Evolutionary conservation across 2,113 vertebrate genomes (phyloP).

Genomic region (Lepus timidus): DNA sequence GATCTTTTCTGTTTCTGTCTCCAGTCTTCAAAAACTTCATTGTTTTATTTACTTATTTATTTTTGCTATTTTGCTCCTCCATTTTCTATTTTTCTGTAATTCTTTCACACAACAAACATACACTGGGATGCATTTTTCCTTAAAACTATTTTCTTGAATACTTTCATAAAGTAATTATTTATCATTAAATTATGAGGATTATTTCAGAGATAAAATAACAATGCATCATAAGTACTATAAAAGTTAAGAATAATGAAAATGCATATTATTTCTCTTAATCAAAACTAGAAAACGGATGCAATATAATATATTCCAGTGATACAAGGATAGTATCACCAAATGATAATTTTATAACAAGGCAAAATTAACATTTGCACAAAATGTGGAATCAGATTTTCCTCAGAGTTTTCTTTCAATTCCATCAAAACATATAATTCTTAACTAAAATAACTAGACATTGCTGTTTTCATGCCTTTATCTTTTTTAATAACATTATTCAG

Average conservation of each 20-base stretch:
- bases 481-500: neutral
- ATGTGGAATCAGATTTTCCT: neutral
- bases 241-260: conserved; percentile 7
- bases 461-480: neutral
- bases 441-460: neutral
- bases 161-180: neutral
- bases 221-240: neutral
- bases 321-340: neutral
- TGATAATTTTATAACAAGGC: neutral
- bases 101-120: neutral
- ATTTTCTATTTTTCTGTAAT: neutral
- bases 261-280: neutral
- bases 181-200: neutral
- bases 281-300: neutral
- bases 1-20: conserved; percentile 41
- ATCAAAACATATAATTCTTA: neutral
- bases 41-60: neutral
- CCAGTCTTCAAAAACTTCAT: conserved; percentile 10
- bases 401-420: neutral
- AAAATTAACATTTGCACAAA: neutral
- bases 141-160: neutral
- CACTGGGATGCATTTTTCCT: neutral
- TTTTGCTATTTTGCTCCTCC: neutral
- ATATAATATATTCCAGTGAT: too few relatives aligned
- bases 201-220: neutral